Base-by-base conservation (phyloP, 2,888 invertebrate species). In the Drosophila pseudotalamancana region DNA sequence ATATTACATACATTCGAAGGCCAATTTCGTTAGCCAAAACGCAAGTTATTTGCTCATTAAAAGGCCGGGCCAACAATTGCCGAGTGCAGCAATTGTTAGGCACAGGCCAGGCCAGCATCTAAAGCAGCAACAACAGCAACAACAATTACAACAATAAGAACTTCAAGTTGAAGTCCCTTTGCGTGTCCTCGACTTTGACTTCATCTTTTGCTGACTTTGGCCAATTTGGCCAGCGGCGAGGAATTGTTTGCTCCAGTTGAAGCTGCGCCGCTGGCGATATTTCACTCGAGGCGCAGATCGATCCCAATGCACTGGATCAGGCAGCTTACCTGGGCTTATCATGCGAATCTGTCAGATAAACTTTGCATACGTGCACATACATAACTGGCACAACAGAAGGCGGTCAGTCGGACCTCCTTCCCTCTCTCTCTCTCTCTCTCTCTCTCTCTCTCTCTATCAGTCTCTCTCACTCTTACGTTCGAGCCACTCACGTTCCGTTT, bases 321-420 rank as follows among this genome's bases (percentile, higher is more conserved):
- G 12, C 35, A 27, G 35, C 21, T 31, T 21, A 25, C 29, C 54
- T 51, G 31, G 59, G 64, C 87, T 86, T 81, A 81, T 81, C 87
- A 86, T 80, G 84, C 82, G 66, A 73, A 86, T 86, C 87, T 86
- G 80, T 83, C 80, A 83, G 81, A 81, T 81, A 86, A 79, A 83
- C 73, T 64, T 82, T 79, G 83, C 83, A 81, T 85, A 81, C 70
- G 72, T 85, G 64, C 56, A 64, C 72, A 83, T 77, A 48, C 70
- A 75, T 78, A 78, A 72, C 69, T 77, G 74, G 67, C 74, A 55
- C 67, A 70, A 59, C 59, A 57, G 65, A 57, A 67, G 72, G 63
- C 66, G 72, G 68, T 76, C 77, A 72, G 59, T 48, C 53, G 35
- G 14, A 16, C 48, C 29, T n/a, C 31, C 19, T 25, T 35, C 23